These are phyloP conservation scores for Branchinecta lynchi DNA, from an alignment of 1,140 invertebrate genomes.

Conservation along the genomic window DNA sequence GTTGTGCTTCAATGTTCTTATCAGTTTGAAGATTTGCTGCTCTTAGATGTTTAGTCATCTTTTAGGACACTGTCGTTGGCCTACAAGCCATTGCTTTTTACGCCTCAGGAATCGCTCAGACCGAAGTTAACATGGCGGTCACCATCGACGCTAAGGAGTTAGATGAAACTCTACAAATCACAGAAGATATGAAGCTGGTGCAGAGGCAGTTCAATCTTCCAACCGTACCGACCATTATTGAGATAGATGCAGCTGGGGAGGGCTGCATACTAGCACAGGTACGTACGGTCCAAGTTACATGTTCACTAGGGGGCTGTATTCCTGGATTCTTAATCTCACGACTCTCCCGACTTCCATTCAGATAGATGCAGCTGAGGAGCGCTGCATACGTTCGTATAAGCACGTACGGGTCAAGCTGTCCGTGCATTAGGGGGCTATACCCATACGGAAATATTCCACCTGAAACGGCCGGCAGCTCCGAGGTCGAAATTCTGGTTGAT, in stretches of 20 bases:
- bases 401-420: too few relatives aligned
- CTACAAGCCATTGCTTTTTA: slow-evolving; percentile 46
- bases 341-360: too few relatives aligned
- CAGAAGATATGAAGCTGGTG: slow-evolving; percentile 34
- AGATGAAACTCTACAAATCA: slow-evolving; percentile 29
- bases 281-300: not conserved
- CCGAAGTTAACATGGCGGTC: slow-evolving; percentile 32
- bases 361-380: too few relatives aligned
- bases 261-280: slow-evolving; percentile 39
- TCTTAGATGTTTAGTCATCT: slow-evolving; percentile 17
- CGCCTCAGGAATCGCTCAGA: slow-evolving; percentile 31
- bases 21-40: too few relatives aligned
- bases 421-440: too few relatives aligned
- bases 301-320: too few relatives aligned
- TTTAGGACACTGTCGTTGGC: slow-evolving; percentile 47
- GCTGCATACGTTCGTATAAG: too few relatives aligned
- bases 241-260: slow-evolving; percentile 37
- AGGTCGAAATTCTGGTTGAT: too few relatives aligned
- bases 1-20: too few relatives aligned
- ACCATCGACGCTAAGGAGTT: slow-evolving; percentile 29
- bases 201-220: slow-evolving; percentile 31
- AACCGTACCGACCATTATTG: slow-evolving; percentile 34
- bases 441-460: too few relatives aligned
- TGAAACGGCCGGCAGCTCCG: too few relatives aligned
- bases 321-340: too few relatives aligned